Evolutionary conservation across 2,113 vertebrate genomes (phyloP).

Genomic region (Uria aalge): DNA sequence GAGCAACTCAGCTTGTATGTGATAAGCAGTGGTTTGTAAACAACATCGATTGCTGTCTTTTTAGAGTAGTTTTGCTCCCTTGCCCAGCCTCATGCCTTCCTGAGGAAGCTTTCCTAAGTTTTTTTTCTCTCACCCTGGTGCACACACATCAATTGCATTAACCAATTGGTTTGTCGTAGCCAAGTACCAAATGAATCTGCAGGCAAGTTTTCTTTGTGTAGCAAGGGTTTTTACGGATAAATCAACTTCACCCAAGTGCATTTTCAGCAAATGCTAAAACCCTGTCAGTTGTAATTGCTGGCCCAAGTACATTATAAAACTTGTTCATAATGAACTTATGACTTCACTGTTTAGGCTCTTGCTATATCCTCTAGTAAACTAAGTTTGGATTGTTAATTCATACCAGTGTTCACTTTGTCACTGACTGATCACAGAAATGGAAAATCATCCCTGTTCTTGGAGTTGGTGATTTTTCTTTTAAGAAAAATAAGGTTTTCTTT

Average conservation of each 20-base stretch:
- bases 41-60: background rate
- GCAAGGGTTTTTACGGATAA: background rate
- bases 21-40: background rate
- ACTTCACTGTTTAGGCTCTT: background rate
- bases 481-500: background rate
- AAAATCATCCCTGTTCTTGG: background rate
- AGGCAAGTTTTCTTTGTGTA: conserved; percentile 20
- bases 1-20: background rate
- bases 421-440: background rate
- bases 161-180: background rate
- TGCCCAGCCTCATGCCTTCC: background rate
- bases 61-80: background rate
- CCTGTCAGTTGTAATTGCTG: background rate
- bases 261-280: conserved; percentile 47
- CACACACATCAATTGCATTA: background rate
- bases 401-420: background rate
- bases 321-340: background rate
- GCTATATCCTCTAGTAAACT: background rate
- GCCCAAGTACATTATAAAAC: background rate
- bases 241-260: background rate
- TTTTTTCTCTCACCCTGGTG: background rate
- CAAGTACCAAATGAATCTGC: background rate
- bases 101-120: background rate
- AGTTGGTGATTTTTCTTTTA: background rate
- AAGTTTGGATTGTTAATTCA: background rate